Percentiles rank a stretch among this genome's conserved stretches.
These are phyloP conservation scores for Antechinus stuartii DNA, from an alignment of 2,113 vertebrate genomes.

Conservation along the genomic window DNA sequence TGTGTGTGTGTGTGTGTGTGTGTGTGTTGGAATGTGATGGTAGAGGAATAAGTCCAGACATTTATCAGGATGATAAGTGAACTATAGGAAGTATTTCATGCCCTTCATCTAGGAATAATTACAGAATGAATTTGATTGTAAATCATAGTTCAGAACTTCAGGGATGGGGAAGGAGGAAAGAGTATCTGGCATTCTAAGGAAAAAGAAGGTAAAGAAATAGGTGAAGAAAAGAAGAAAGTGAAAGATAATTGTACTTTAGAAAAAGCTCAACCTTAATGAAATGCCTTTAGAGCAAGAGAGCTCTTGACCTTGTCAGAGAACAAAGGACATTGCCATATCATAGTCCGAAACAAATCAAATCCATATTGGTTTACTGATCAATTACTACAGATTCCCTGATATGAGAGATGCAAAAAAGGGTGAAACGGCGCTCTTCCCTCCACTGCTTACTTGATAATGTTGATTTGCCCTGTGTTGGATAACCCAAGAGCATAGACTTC, in stretches of 20 bases:
- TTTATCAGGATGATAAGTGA: not conserved
- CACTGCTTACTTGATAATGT: not conserved
- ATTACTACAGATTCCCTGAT: not conserved
- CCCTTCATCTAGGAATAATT: not conserved
- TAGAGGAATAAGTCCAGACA: not conserved
- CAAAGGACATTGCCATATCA: not conserved
- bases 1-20: no score
- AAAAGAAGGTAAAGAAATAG: not conserved
- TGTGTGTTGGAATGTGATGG: not conserved
- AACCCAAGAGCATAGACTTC: not conserved
- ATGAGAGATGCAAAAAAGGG: not conserved
- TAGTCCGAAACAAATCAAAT: not conserved
- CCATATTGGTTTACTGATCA: not conserved
- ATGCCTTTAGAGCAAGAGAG: not conserved
- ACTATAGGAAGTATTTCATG: not conserved
- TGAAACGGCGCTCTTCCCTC: not conserved
- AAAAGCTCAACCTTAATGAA: not conserved
- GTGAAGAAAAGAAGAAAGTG: not conserved
- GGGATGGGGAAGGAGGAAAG: not conserved
- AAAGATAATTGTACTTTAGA: not conserved
- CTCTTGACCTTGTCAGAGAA: not conserved
- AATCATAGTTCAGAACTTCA: not conserved
- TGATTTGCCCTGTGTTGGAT: conserved; percentile 10
- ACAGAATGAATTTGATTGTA: not conserved
- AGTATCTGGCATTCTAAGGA: not conserved